Base-by-base conservation (phyloP, 2,113 vertebrate species). In the Barnardius zonarius region DNA sequence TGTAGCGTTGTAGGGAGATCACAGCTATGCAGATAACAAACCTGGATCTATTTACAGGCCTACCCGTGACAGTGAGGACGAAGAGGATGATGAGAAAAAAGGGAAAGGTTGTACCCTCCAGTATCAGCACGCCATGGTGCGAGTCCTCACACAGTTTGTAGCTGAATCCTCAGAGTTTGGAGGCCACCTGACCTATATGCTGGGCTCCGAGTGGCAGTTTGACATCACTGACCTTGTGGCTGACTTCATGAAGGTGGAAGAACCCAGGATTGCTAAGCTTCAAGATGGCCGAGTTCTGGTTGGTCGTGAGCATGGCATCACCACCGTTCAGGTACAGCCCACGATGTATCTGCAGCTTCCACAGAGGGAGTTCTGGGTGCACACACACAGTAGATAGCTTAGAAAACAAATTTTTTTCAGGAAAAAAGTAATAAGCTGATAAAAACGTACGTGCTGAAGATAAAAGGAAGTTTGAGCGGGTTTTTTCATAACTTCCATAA, bases 91-190 rank as follows among this genome's bases (percentile, higher is more conserved):
- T 13, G 99, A 99, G 96, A 98, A 97, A 92, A 99, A 98, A 64
- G 99, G 99, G 22, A 98, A 97, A 68, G 99, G 99, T 11, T 99
- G 99, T 82, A 98, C 98, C 22, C 98, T 99, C 27, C 99, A 99
- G 98, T 99, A 99, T 94, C 99, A 99, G 97, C 99, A 99, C 1
- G 99, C 99, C 83, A 83, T 97, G 89, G 98, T 99, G 55, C 98
- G 99, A 4, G 99, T 99, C 17, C 99, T 99, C 68, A 99, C 99
- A 0, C 99, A 99, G 96, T 99, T 99, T 30, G 99, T 99, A 48
- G 98, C 99, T 0, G 99, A 99, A 73, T 97, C 98, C 0, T 97
- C 98, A 0, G 98, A 98, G 76, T 35, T 95, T 2, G 98, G 98
- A 16, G 98, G 98, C 10, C 99, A 98, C 82, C 97, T 99, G 90